Percentiles rank a stretch among this genome's conserved stretches.
Evolutionary conservation across 2,113 vertebrate genomes (phyloP).

Genomic region (Peucedramus taeniatus): DNA sequence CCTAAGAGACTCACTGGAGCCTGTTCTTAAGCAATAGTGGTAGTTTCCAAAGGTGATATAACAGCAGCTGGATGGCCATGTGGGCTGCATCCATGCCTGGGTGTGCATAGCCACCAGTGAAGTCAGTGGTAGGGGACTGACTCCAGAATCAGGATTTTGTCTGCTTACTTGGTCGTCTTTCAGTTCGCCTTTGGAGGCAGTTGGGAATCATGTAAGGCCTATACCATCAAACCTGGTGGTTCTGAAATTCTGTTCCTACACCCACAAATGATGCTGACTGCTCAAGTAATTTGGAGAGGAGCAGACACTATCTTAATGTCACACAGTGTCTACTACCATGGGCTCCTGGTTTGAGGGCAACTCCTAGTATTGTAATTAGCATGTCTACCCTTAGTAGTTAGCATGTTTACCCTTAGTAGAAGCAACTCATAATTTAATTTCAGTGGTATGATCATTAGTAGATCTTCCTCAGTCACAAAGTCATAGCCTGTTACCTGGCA

Average conservation of each 20-base stretch:
- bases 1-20: background rate
- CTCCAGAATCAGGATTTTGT: background rate
- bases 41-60: background rate
- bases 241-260: background rate
- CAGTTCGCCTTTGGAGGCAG: background rate
- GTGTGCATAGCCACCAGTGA: background rate
- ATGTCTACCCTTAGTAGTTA: background rate
- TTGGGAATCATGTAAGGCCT: background rate
- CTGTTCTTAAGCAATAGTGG: background rate
- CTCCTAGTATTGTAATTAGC: background rate
- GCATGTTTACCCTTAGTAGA: background rate
- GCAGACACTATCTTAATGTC: background rate
- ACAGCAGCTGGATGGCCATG: background rate
- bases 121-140: background rate
- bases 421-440: background rate
- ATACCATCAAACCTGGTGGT: background rate
- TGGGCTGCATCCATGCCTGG: background rate
- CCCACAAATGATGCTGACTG: accelerated
- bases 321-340: too few relatives aligned
- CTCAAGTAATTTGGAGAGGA: background rate
- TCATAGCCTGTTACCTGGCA: background rate
- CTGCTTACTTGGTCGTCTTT: background rate
- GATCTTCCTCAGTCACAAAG: background rate
- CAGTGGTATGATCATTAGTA: background rate
- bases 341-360: background rate